Base-by-base conservation (phyloP, 2,888 invertebrate genomes). In the Vannuccia rotundouncinata region DNA sequence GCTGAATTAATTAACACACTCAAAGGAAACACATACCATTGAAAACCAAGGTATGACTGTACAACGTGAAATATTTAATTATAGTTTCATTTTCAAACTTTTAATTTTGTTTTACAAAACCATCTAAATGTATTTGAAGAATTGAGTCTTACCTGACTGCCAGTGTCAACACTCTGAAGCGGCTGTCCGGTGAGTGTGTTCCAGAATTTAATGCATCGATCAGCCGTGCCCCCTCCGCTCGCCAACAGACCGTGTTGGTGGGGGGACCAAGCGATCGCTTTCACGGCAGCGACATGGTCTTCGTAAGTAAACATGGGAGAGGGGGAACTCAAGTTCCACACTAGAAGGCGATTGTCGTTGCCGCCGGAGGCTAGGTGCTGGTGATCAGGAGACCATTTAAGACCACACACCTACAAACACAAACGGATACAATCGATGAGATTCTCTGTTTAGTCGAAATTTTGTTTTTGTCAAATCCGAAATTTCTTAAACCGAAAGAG, bases 201-300 rank as follows among this genome's bases (percentile, higher is more conserved):
- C 97, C 98, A 98, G 90, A 98, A 98, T 27, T 95, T 91, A 82
- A 96, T 95, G 87, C 95, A 95, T 17, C 96, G 90, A 89, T 98
- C 98, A 0, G 97, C 98, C 0, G 98, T 98, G n/a, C 98, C 98
- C n/a, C 98, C 98, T 74, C 98, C 98, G 59, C 94, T 94, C 0
- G 97, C 97, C 82, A 98, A 89, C 78, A 98, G 90, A 0, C 97
- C 97, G 89, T 97, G 97, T 89, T 97, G 97, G 90, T 98, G 97
- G 0, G 98, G 97, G 0, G 96, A 97, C 98, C 98, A 98, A 28
- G 98, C 96, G 84, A 98, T 95, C 0, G 98, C 98, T 89, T 97
- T 99, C n/a, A 87, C 87, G 0, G 87, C 98, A 0, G 98, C 98
- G 88, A 95, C 91, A 89, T 99, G 98, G 84, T 98, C 94, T 0